Evolutionary conservation across 2,888 invertebrate species (phyloP), one percentile per base, ranked within the genome.

Genomic region (Corbicula japonica): DNA sequence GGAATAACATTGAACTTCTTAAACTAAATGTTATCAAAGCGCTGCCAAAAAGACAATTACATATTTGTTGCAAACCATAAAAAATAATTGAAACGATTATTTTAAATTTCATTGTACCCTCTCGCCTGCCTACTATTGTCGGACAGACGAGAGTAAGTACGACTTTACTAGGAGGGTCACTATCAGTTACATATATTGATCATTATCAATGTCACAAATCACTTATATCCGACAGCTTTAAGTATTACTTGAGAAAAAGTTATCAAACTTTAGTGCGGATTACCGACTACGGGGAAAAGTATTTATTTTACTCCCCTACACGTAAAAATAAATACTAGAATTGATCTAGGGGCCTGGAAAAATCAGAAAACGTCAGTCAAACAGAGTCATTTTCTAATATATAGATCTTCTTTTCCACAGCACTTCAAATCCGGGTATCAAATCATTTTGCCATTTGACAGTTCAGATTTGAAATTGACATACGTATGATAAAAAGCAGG

Each of bases 391-490:
- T 76, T 76, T 62, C 68, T 73, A 76, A 76, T 76, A 76, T 76
- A 5, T 28, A 28, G 66, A 69, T 73, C 76, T 69, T 54, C 50
- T 46, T n/a, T 73, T 69, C 76, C 34, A 62, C 38, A 44, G 48
- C 52, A 23, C 34, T 44, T 58, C 73, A 80, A 76, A 80, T 73
- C 76, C 26, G 28, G 76, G 80, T 80, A 80, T 80, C 68, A 76
- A 71, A 72, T 63, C 70, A 71, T 76, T 80, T 76, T 72, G 66
- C 65, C 63, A 76, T 76, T 72, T 80, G 80, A 80, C 80, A 80
- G 72, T 48, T 63, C 26, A 60, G 66, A 60, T 66, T 75, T 75
- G 50, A n/a, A 41, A 66, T 52, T 80, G 80, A 76, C 80, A 80
- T 60, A 46, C 58, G 50, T 32, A 76, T 80, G 80, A 80, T 80